Conservation (phyloP, 2,113 vertebrate species). For the Formicarius rufipectus region DNA sequence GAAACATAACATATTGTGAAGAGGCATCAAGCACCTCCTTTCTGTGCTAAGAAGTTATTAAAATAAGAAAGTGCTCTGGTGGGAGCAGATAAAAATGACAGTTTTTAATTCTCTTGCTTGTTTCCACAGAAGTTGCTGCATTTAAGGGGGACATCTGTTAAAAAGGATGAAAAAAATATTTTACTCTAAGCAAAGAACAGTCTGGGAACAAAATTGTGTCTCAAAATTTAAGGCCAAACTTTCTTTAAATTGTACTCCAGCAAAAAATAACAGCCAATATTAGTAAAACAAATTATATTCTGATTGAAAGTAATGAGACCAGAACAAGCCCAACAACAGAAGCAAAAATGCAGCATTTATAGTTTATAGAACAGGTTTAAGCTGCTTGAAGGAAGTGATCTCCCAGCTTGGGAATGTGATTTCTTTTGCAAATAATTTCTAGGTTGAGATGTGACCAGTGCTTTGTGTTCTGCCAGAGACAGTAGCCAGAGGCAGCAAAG, state of each 20-base stretch:
- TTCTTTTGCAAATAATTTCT: slow-evolving; percentile 14
- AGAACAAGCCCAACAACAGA: not conserved
- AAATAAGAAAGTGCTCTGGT: not conserved
- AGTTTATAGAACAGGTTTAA: not conserved
- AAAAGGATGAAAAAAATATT: not conserved
- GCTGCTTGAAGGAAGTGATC: not conserved
- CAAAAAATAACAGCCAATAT: not conserved
- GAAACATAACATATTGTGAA: slow-evolving; percentile 1
- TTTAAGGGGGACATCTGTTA: not conserved
- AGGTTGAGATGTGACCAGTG: not conserved
- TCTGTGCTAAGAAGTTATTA: not conserved
- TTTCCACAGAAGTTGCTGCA: not conserved
- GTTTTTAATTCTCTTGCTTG: not conserved
- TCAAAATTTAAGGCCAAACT: not conserved
- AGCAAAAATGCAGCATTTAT: not conserved
- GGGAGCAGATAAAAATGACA: not conserved
- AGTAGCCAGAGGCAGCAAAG: not conserved
- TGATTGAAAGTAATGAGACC: not conserved
- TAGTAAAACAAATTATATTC: not conserved
- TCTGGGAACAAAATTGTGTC: not conserved
- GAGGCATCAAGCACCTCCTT: not conserved
- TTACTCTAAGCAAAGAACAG: not conserved
- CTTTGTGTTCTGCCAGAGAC: not conserved
- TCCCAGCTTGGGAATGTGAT: not conserved
- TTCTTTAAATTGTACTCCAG: not conserved